Base-by-base conservation (phyloP, 2,888 invertebrate genomes). In the Pandemis heparana region DNA sequence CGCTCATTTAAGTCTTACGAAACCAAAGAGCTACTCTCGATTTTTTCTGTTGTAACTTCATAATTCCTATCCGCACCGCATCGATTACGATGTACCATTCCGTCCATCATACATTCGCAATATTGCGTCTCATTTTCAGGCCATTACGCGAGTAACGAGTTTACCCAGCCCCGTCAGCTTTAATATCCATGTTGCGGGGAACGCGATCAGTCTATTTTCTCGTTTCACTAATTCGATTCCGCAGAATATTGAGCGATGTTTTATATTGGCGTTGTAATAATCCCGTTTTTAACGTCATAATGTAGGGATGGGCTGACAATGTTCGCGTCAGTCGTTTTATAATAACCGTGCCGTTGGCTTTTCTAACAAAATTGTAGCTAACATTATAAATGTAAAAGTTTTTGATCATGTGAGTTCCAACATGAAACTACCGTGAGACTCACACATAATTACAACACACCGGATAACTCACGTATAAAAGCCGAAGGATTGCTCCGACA, bases 71-170 rank as follows among this genome's bases (percentile, higher is more conserved):
- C 43, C 43, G 43, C 12, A 2, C 56, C 23, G 48, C 38, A 60
- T 71, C 48, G 59, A 69, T 69, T 69, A 65, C 38, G 64, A 46
- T 65, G 63, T 70, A 60, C 64, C 59, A 65, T 70, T 60, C 69
- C 65, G 16, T 18, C 59, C 63, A 38, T 53, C 59, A 64, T 56
- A 63, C 66, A 71, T 76, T 56, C 53, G 75, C 75, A 74, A 74
- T 74, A 74, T 74, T 60, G 66, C 61, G 82, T 82, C 82, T 86
- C 85, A 87, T 87, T 87, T 87, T 85, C 87, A 81, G 80, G 80
- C 77, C 80, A 86, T 86, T 85, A 85, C 81, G 76, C 76, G 78
- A 77, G 70, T 79, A 78, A 81, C 80, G 81, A 78, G 83, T 81
- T 81, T 71, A 63, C 70, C 14, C 41, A 23, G n/a, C 63, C 51